Percentiles rank a stretch among this genome's conserved stretches.
Conservation (phyloP, 2,113 vertebrate species). For the Dasyurus viverrinus region DNA sequence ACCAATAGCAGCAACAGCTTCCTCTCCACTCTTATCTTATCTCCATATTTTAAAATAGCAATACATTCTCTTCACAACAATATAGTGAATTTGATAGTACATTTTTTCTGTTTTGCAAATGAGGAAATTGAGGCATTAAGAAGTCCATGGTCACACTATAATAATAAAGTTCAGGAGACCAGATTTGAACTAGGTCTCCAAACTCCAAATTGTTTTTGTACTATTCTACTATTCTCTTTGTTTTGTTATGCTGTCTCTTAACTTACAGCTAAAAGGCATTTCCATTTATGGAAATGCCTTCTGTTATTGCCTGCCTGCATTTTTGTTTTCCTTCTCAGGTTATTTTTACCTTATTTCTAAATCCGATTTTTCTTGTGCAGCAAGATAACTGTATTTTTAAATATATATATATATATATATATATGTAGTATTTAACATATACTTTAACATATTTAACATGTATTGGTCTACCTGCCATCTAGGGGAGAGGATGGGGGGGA, state of each 20-base stretch:
- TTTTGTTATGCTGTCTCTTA: background rate
- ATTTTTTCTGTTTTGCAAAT: background rate
- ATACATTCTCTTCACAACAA: background rate
- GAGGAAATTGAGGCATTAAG: background rate
- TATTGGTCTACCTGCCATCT: no score
- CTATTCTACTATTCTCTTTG: background rate
- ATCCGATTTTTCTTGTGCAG: no score
- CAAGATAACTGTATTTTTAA: no score
- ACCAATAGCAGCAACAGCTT: background rate
- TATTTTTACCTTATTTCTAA: no score
- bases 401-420: no score
- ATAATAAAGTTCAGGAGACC: background rate
- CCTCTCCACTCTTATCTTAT: background rate
- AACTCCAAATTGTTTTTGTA: background rate
- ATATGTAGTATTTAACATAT: no score
- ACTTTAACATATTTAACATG: no score
- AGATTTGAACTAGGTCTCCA: background rate
- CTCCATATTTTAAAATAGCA: background rate
- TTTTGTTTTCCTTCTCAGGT: no score
- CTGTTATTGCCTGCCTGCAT: no score
- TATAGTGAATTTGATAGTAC: background rate
- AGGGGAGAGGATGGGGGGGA: no score
- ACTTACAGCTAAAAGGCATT: background rate
- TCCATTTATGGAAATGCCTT: no score
- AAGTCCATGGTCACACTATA: background rate